Percentiles rank a stretch among this genome's conserved stretches.
These are phyloP conservation scores for Tinea trinotella DNA, from an alignment of 2,888 invertebrate genomes.

Conservation along the genomic window DNA sequence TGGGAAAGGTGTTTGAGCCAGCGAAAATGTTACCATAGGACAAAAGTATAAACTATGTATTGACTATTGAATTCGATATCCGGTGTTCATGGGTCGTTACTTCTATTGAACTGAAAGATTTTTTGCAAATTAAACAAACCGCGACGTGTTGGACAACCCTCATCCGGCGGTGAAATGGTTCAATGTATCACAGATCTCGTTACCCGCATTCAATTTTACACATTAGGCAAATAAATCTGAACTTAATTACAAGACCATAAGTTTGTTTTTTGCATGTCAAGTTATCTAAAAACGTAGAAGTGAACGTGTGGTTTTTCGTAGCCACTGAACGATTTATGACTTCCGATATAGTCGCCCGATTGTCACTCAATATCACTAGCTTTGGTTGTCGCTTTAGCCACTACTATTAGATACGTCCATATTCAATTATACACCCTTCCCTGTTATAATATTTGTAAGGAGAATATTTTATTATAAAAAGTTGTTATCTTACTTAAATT, in stretches of 20 bases:
- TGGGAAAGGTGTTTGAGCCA: too few relatives aligned
- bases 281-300: background rate
- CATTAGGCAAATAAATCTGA: background rate
- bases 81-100: constrained; percentile 1
- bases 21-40: too few relatives aligned
- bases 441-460: background rate
- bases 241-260: background rate
- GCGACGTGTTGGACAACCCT: constrained; percentile 9
- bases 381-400: constrained; percentile 1
- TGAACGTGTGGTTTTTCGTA: background rate
- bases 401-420: constrained; percentile 2
- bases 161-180: constrained; percentile 10
- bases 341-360: constrained; percentile 12
- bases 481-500: too few relatives aligned
- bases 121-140: constrained; percentile 16
- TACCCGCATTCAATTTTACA: background rate
- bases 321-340: constrained; percentile 15
- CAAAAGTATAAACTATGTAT: background rate
- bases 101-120: constrained; percentile 1
- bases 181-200: background rate
- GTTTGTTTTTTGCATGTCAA: background rate
- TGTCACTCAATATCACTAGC: constrained; percentile 17
- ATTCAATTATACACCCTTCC: background rate
- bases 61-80: background rate
- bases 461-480: too few relatives aligned